These are phyloP conservation scores for Andrena praecox DNA, from an alignment of 2,888 invertebrate genomes.

Conservation along the genomic window DNA sequence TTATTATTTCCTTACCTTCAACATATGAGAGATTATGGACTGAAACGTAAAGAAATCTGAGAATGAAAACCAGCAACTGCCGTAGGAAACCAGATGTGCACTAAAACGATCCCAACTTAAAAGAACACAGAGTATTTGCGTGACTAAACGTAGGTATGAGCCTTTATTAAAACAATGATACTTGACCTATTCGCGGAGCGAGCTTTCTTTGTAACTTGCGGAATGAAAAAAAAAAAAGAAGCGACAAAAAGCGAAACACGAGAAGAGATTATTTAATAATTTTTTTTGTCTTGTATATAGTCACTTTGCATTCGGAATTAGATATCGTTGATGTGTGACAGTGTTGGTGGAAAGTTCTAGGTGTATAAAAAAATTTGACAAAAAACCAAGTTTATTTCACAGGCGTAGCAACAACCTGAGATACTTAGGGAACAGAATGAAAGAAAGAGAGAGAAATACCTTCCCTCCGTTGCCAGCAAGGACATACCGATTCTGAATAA, in stretches of 20 bases:
- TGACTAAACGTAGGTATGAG: slow-evolving; percentile 71
- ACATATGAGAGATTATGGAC: slow-evolving; percentile 63
- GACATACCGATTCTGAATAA: slow-evolving; percentile 68
- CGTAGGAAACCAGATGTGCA: slow-evolving; percentile 74
- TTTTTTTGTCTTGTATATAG: slow-evolving; percentile 19
- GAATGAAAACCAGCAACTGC: slow-evolving; percentile 79
- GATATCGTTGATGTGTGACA: slow-evolving; percentile 7
- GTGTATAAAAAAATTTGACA: slow-evolving; percentile 61
- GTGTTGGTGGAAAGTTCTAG: slow-evolving; percentile 39
- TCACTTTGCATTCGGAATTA: slow-evolving; percentile 27
- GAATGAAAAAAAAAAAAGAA: neutral
- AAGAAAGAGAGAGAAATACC: slow-evolving; percentile 75
- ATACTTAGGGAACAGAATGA: slow-evolving; percentile 78
- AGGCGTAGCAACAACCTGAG: slow-evolving; percentile 81
- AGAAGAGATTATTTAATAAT: neutral
- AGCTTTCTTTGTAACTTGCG: slow-evolving; percentile 14
- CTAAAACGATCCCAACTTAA: slow-evolving; percentile 49
- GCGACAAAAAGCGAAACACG: neutral
- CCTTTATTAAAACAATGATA: slow-evolving; percentile 56
- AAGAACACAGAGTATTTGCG: slow-evolving; percentile 50
- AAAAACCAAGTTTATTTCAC: slow-evolving; percentile 82
- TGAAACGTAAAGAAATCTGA: slow-evolving; percentile 42
- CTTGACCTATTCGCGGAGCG: neutral
- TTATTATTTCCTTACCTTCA: slow-evolving; percentile 79
- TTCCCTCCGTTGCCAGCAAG: slow-evolving; percentile 77